A percentile compares a stretch with the other conserved stretches of the same genome.
Evolutionary conservation across 2,113 vertebrate species (phyloP).

Genomic region (Cariama cristata): DNA sequence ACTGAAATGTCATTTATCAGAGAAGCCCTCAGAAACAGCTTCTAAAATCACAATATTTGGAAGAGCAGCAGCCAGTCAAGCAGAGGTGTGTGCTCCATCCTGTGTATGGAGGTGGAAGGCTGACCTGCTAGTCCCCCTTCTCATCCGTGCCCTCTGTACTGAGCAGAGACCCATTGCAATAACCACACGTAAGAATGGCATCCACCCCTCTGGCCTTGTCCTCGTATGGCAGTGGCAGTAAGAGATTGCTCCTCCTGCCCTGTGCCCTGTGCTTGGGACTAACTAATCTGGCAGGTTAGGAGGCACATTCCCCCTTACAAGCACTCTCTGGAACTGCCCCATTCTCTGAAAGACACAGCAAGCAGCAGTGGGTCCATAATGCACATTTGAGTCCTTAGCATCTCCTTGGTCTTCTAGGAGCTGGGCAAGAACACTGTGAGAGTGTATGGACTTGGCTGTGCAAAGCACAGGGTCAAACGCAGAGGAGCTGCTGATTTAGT

Average conservation of each 20-base stretch:
- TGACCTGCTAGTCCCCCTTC: not conserved
- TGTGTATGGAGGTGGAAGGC: not conserved
- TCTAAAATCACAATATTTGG: not conserved
- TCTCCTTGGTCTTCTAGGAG: not conserved
- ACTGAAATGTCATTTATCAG: not conserved
- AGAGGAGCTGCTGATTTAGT: not conserved
- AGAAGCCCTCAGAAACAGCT: not conserved
- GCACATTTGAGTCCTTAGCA: not conserved
- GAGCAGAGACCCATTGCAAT: not conserved
- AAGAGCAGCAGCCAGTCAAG: not conserved
- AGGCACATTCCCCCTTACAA: not conserved
- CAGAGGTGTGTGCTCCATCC: not conserved
- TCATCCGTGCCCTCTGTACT: rapidly evolving
- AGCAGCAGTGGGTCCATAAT: not conserved
- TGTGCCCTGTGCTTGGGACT: not conserved
- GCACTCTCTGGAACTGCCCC: not conserved
- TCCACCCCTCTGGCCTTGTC: not conserved
- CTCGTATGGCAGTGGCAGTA: not conserved
- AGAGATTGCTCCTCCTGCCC: not conserved
- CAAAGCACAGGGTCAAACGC: not conserved
- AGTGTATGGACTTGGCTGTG: not conserved
- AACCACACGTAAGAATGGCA: rapidly evolving
- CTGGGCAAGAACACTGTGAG: not conserved
- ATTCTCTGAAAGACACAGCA: not conserved
- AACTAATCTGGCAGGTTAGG: not conserved